Base-by-base conservation (phyloP, 2,888 invertebrate species). In the Acrocyrtus sp. region DNA sequence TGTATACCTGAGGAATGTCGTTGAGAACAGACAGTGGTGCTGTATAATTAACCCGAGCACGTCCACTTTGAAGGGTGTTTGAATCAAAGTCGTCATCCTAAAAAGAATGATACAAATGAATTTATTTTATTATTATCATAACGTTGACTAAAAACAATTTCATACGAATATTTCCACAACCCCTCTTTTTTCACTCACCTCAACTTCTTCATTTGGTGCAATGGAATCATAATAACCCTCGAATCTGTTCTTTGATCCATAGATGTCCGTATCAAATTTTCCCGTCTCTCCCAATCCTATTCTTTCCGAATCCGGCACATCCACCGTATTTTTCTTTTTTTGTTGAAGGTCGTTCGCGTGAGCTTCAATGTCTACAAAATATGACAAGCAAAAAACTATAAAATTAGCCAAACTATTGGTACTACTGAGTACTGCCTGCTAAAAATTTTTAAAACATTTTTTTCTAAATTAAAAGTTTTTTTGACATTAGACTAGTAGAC, bases 161-260 rank as follows among this genome's bases (percentile, higher is more conserved):
- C n/a, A n/a, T n/a, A n/a, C n/a, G n/a, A n/a, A n/a, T n/a, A n/a
- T n/a, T n/a, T n/a, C n/a, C n/a, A n/a, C n/a, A n/a, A n/a, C n/a
- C n/a, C n/a, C n/a, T n/a, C n/a, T n/a, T n/a, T n/a, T n/a, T n/a
- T n/a, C n/a, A n/a, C 83, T 84, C 82, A 88, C 88, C 83, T 96
- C 96, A 39, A 92, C 91, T 85, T 98, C 97, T 86, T 98, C 98
- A 84, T 95, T 96, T 0, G 96, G 92, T 53, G 96, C 96, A 84
- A 98, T 98, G 0, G 97, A 97, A 63, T 96, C 96, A 80, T 95
- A 94, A 85, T 98, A 98, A 29, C 95, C 96, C 83, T 95, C 96
- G 85, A 92, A 95, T 83, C 94, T 92, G 67, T 90, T 91, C 82
- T 91, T 92, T 51, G 87, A 88, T 74, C 89, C 91, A 84, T 98